Base-by-base conservation (phyloP, 2,113 vertebrate genomes). In the Tretioscincus oriximinensis region DNA sequence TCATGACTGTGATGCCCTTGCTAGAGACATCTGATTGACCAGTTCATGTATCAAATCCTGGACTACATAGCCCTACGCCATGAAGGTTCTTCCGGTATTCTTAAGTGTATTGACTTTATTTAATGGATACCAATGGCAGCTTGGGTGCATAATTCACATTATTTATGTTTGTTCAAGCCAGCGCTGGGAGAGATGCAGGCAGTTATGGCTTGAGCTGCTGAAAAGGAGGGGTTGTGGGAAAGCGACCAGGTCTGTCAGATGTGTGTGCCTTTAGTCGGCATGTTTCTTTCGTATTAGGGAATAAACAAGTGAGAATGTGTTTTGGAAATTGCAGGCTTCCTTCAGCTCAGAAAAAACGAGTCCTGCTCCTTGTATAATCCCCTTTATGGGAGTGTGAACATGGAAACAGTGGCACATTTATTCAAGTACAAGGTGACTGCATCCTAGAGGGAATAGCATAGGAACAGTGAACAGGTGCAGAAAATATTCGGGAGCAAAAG, bases 221-320 rank as follows among this genome's bases (percentile, higher is more conserved):
- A n/a, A 31, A 67, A 73, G 49, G 70, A 28, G 2, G 47, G 26
- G 63, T 67, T 61, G 69, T 67, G 26, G n/a, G 28, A 60, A 31
- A 47, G 63, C 31, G 10, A 26, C 20, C 31, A 61, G 41, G 45
- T 11, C 66, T 28, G 58, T 61, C 61, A 73, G 81, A 45, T 77
- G 68, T 77, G 29, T 58, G n/a, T 28, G 68, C 28, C 69, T 5
- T n/a, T 29, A 22, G 16, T 35, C 16, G 6, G 68, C 24, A 54
- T n/a, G 10, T 71, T 77, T 66, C 35, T 61, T 69, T 61, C 54
- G 18, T 63, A 63, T 66, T 71, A 28, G 75, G 81, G 77, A 77
- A 77, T 18, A 49, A 77, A 73, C 24, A 35, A 83, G 77, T 45
- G 58, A 73, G 69, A 51, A 69, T 29, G 3, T 61, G 61, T 77